Conservation (phyloP, 2,797 vertebrate species). For the Pseudochaenichthys georgianus region DNA sequence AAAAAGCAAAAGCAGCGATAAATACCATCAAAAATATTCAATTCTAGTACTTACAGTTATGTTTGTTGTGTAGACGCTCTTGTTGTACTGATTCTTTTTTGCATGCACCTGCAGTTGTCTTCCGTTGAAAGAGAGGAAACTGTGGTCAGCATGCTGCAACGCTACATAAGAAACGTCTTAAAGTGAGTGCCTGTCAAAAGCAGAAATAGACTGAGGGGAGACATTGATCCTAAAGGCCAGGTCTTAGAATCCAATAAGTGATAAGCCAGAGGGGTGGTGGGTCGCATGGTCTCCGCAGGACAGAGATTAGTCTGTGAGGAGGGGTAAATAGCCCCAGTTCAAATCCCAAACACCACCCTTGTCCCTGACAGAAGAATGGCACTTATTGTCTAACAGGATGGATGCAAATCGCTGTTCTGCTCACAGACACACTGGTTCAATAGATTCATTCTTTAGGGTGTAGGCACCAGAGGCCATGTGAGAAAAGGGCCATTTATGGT, state of each 20-base stretch:
- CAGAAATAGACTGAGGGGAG: conserved; percentile 2
- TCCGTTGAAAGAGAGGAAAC: conserved; percentile 73
- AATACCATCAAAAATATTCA: background rate
- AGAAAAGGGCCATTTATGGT: conserved; percentile 15
- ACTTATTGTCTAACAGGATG: conserved; percentile 68
- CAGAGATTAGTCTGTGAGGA: conserved; percentile 58
- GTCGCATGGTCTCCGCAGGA: conserved; percentile 36
- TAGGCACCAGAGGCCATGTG: conserved; percentile 26
- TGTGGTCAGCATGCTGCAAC: conserved; percentile 67
- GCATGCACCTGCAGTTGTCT: conserved; percentile 54
- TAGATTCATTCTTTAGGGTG: conserved; percentile 47
- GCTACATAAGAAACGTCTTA: background rate
- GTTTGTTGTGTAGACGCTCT: background rate
- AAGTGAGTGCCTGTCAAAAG: conserved; percentile 16
- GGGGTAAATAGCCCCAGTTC: conserved; percentile 51
- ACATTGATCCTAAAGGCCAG: background rate
- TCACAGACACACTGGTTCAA: conserved; percentile 48
- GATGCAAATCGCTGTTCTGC: conserved; percentile 65
- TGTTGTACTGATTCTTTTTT: conserved; percentile 16
- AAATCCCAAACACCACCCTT: conserved; percentile 70
- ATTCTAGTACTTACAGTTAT: conserved; percentile 63
- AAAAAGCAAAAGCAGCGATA: background rate
- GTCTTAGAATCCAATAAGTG: conserved; percentile 43
- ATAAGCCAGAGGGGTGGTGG: conserved; percentile 14
- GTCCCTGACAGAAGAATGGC: conserved; percentile 67